Base-by-base conservation (phyloP, 2,797 vertebrate species). In the Toxotes lorentzi region DNA sequence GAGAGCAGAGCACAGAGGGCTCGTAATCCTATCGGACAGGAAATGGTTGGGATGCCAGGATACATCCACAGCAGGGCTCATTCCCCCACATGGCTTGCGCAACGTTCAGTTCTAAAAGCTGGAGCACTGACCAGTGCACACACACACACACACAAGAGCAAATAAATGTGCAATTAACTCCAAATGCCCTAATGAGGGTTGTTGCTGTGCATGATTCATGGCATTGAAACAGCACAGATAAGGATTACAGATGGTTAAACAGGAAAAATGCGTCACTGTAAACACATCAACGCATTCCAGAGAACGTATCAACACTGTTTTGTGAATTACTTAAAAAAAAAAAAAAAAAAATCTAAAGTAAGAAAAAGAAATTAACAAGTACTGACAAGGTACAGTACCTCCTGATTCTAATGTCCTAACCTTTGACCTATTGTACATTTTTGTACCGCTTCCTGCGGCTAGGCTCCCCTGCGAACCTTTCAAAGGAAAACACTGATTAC, bases 31-130 rank as follows among this genome's bases (percentile, higher is more conserved):
- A 95, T 96, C 95, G 90, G 81, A 94, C 96, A 99, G 97, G 98
- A 99, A 99, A 99, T 98, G 96, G 95, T 95, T 97, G 95, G 95
- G 94, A 99, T 99, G 97, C 98, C 97, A 97, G 95, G 95, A 96
- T 95, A 95, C 93, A 95, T 96, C 95, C 96, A 95, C 96, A 96
- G 96, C 96, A 96, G 96, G 96, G 91, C 91, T 96, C 94, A 95
- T 95, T 96, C 93, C 94, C 95, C 95, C 96, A 91, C 94, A 94
- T 95, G 94, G 95, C 93, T 95, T 96, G 85, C 84, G 78, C 89
- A 94, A 95, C 77, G 85, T 95, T 95, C 92, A 94, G 95, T 92
- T 93, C 93, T 93, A 94, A 94, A 96, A 96, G 95, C 94, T 96
- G 95, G 92, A 95, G 92, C 93, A 91, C 60, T 84, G 77, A 82